phyloP scores from a whole-genome alignment of 2,113 vertebrate genomes.

The Pluvialis apricaria region DNA sequence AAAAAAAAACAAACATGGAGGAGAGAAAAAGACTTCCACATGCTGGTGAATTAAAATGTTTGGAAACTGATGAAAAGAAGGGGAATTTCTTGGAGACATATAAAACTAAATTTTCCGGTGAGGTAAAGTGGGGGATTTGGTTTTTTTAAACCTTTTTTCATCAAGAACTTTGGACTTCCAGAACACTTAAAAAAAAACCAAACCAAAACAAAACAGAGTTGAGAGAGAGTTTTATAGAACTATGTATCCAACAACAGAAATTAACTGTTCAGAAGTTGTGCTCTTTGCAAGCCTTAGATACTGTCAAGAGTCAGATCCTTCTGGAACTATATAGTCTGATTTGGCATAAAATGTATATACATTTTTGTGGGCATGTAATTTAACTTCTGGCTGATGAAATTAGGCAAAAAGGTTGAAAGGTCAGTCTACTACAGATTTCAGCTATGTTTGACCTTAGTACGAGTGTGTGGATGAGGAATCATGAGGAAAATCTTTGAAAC shows the following conservation, averaged over 20 bases:
- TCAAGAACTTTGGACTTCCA: not conserved
- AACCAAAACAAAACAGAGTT: not conserved
- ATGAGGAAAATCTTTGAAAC: not conserved
- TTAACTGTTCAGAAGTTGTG: not conserved
- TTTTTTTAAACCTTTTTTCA: not conserved
- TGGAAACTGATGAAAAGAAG: not conserved
- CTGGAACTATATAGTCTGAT: not conserved
- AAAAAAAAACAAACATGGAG: not conserved
- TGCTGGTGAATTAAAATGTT: not conserved
- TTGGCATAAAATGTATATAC: not conserved
- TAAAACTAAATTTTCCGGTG: not conserved
- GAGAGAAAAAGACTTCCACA: not conserved
- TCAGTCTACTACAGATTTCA: not conserved
- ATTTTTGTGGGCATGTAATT: not conserved
- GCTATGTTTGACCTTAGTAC: not conserved
- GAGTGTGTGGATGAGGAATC: not conserved
- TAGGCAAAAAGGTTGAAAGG: not conserved
- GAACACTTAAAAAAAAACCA: not conserved
- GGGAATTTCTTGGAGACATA: not conserved
- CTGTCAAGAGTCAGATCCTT: not conserved
- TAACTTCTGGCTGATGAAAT: not conserved
- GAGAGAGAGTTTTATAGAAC: not conserved
- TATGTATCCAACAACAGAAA: not conserved
- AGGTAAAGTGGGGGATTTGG: not conserved
- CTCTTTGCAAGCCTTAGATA: not conserved